Evolutionary conservation across 2,113 vertebrate species (phyloP).

Genomic region (Cyphomyrus plagiostoma): DNA sequence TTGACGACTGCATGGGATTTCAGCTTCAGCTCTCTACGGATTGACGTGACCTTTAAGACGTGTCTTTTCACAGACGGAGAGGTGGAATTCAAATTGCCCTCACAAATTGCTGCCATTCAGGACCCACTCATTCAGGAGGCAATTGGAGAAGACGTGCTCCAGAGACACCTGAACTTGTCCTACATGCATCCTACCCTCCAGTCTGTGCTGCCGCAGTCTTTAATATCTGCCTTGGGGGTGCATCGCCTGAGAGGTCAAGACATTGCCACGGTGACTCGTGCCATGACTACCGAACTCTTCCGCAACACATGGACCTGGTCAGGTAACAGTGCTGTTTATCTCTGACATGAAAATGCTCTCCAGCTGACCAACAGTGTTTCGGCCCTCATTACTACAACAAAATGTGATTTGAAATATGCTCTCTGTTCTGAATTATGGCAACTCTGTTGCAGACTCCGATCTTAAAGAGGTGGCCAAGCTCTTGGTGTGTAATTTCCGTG

Average conservation of each 20-base stretch:
- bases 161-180: slow-evolving; percentile 60
- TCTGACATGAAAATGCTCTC: neutral
- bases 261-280: slow-evolving; percentile 60
- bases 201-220: slow-evolving; percentile 47
- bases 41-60: neutral
- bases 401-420: neutral
- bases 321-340: slow-evolving; percentile 36
- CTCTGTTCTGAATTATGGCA: neutral
- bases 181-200: slow-evolving; percentile 61
- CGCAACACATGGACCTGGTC: slow-evolving; percentile 36
- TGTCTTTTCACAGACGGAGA: slow-evolving; percentile 45
- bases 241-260: slow-evolving; percentile 52
- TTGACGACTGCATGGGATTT: neutral
- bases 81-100: slow-evolving; percentile 60
- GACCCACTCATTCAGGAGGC: slow-evolving; percentile 62
- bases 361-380: neutral
- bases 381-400: neutral
- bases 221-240: slow-evolving; percentile 61
- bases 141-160: slow-evolving; percentile 55
- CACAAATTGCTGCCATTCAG: slow-evolving; percentile 61
- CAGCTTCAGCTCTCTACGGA: neutral
- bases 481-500: slow-evolving; percentile 66
- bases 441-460: slow-evolving; percentile 38
- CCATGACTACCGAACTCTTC: slow-evolving; percentile 58
- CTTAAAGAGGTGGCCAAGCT: slow-evolving; percentile 58